phyloP scores from a whole-genome alignment of 2,113 vertebrate genomes.

The Myiozetetes cayanensis region DNA sequence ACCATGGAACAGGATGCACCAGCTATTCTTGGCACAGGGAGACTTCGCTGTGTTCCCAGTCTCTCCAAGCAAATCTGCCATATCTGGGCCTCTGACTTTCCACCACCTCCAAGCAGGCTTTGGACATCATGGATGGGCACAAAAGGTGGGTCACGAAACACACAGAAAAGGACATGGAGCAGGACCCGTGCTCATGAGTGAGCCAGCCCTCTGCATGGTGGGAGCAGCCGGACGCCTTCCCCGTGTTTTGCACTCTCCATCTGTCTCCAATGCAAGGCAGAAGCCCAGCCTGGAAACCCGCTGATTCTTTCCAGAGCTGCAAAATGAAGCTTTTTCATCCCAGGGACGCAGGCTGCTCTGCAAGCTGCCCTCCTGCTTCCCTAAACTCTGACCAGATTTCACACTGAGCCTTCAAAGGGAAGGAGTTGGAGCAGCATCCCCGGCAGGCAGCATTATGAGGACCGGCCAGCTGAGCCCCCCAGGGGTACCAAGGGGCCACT shows the following conservation, averaged over 20 bases:
- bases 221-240: background rate
- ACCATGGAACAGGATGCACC: background rate
- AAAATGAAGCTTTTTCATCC: constrained; percentile 24
- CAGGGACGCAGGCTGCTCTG: background rate
- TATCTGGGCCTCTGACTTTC: background rate
- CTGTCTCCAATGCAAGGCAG: constrained; percentile 48
- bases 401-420: constrained; percentile 40
- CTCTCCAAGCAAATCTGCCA: background rate
- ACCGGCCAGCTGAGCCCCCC: background rate
- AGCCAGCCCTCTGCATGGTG: background rate
- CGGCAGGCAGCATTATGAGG: background rate
- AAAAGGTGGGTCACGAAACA: background rate
- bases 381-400: constrained; percentile 62
- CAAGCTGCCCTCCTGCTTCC: constrained; percentile 30
- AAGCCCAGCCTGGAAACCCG: background rate
- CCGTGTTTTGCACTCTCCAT: background rate
- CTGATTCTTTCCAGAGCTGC: constrained; percentile 61
- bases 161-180: background rate
- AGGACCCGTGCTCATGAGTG: fast-evolving
- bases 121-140: background rate
- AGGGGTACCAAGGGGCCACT: background rate
- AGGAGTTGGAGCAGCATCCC: background rate
- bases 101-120: background rate
- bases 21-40: background rate
- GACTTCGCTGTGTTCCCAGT: background rate